These are phyloP conservation scores for Phodopus roborovskii DNA, from an alignment of 2,113 vertebrate genomes.

Conservation along the genomic window DNA sequence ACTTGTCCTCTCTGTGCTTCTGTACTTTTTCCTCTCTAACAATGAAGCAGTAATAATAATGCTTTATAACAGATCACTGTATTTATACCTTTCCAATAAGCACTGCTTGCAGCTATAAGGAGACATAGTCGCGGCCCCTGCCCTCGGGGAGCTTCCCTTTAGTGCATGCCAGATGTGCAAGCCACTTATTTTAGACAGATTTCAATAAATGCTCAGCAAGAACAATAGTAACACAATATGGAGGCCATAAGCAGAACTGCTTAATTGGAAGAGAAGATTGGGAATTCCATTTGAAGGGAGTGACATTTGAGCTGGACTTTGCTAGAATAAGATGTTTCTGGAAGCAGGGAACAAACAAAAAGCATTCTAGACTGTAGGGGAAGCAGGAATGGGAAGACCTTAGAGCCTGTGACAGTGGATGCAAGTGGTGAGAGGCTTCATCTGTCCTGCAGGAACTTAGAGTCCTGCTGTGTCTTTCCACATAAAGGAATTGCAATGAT, in stretches of 20 bases:
- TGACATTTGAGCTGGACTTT: neutral
- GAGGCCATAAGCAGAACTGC: neutral
- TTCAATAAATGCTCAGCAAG: neutral
- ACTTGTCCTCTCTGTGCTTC: conserved; percentile 39
- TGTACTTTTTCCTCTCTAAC: conserved; percentile 21
- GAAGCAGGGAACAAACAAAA: conserved; percentile 45
- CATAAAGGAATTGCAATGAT: conserved; percentile 27
- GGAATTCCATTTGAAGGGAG: neutral
- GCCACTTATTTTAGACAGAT: neutral
- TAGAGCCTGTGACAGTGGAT: neutral
- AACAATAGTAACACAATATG: neutral
- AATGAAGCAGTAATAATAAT: neutral
- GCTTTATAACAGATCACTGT: neutral
- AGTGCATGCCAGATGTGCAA: neutral
- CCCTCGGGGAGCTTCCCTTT: neutral
- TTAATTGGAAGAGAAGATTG: neutral
- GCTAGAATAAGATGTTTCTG: neutral
- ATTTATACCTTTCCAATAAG: conserved; percentile 22
- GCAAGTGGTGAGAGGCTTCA: neutral
- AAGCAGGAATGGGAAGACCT: neutral
- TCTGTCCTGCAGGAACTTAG: neutral
- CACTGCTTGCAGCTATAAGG: neutral
- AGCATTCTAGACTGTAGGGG: neutral
- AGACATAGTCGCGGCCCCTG: neutral
- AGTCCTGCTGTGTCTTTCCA: conserved; percentile 5